phyloP scores from a whole-genome alignment of 2,797 vertebrate species.

The Alcedo quadribrachys region DNA sequence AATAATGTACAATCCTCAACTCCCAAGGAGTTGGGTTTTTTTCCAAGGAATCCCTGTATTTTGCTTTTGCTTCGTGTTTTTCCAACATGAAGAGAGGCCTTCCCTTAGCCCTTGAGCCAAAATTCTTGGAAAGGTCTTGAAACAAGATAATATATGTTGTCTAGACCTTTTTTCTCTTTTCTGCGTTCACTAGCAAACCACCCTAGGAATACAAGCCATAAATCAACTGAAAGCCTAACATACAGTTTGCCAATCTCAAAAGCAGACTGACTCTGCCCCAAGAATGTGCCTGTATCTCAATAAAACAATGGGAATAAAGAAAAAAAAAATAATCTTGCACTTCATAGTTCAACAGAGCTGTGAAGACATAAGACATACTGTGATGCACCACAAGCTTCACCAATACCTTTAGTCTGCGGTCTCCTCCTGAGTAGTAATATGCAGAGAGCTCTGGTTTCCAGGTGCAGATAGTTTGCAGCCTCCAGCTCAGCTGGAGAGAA shows the following conservation, averaged over 20 bases:
- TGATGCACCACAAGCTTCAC: rapidly evolving
- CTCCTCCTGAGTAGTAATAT: neutral
- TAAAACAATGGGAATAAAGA: neutral
- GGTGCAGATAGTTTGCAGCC: neutral
- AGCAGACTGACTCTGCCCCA: neutral
- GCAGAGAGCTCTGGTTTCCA: neutral
- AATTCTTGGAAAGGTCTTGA: constrained; percentile 16
- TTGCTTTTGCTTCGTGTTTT: neutral
- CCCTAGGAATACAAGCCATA: constrained; percentile 46
- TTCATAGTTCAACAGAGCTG: constrained; percentile 13
- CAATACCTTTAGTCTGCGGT: neutral
- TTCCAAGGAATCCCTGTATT: neutral
- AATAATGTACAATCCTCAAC: neutral
- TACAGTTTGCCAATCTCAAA: constrained; percentile 20
- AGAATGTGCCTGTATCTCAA: neutral
- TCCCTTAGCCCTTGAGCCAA: neutral
- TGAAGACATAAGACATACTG: neutral
- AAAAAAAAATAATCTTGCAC: neutral
- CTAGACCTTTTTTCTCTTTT: neutral
- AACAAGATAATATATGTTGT: neutral
- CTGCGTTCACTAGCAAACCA: neutral
- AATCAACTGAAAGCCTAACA: constrained; percentile 42
- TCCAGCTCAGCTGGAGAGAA: constrained; percentile 5
- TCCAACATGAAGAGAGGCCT: neutral
- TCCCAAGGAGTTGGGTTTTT: neutral